Evolutionary conservation across 2,113 vertebrate genomes (phyloP).

Genomic region (Crotalus horridus): DNA sequence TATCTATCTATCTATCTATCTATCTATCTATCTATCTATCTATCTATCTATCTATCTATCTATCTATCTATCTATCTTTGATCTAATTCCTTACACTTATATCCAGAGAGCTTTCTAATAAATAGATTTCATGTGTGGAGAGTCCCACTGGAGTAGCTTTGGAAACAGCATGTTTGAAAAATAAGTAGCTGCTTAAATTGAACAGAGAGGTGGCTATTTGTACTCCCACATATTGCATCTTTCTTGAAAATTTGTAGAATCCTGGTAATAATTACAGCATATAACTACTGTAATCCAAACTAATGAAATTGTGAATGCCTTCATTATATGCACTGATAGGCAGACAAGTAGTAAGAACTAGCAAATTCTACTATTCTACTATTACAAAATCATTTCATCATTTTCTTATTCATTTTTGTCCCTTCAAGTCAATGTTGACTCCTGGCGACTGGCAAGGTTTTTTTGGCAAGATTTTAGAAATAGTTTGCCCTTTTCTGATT

Average conservation of each 20-base stretch:
- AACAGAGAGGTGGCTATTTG: neutral
- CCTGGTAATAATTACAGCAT: neutral
- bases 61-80: too few relatives aligned
- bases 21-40: too few relatives aligned
- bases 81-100: neutral
- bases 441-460: neutral
- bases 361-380: neutral
- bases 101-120: neutral
- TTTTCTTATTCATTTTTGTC: neutral
- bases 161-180: neutral
- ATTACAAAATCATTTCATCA: neutral
- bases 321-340: too few relatives aligned
- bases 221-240: neutral
- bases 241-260: neutral
- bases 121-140: neutral
- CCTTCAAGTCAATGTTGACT: neutral
- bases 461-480: neutral
- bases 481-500: neutral
- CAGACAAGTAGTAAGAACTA: neutral
- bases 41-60: too few relatives aligned
- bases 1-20: too few relatives aligned
- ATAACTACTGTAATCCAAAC: too few relatives aligned
- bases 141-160: neutral
- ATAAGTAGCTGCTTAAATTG: neutral
- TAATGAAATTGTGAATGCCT: too few relatives aligned